Conservation (phyloP, 1,140 invertebrate species). For the Vollenhovia emeryi region DNA sequence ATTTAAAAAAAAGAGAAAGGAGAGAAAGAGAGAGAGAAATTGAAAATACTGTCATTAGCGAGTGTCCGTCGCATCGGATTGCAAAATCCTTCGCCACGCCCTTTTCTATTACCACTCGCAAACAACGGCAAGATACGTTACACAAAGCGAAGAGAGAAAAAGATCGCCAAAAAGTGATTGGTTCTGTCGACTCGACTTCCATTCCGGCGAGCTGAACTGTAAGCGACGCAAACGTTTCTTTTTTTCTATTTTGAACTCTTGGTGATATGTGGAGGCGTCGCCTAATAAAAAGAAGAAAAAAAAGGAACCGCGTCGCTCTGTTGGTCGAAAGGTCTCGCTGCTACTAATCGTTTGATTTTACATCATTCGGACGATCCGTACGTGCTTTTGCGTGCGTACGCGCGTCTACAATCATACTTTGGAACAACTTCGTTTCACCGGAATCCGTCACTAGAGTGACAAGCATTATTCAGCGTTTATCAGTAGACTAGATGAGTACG, state of each 20-base stretch:
- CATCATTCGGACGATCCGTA: slow-evolving; percentile 12
- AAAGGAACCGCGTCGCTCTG: slow-evolving; percentile 63
- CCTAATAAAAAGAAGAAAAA: slow-evolving; percentile 44
- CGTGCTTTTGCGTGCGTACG: neutral
- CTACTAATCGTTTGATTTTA: slow-evolving; percentile 41
- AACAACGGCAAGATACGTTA: slow-evolving; percentile 9
- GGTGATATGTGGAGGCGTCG: slow-evolving; percentile 75
- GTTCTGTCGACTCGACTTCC: slow-evolving; percentile 7
- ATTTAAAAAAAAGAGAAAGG: slow-evolving; percentile 3
- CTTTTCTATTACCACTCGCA: neutral
- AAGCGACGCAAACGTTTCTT: slow-evolving; percentile 44
- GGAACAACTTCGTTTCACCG: slow-evolving; percentile 1
- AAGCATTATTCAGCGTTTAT: neutral
- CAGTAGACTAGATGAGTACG: slow-evolving; percentile 13
- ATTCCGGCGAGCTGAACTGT: slow-evolving; percentile 49
- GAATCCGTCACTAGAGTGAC: neutral
- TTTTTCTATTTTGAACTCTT: slow-evolving; percentile 62
- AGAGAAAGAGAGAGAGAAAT: slow-evolving; percentile 3
- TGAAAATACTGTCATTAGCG: slow-evolving; percentile 64
- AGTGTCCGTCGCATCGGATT: neutral
- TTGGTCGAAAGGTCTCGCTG: slow-evolving; percentile 72
- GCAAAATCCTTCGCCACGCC: neutral
- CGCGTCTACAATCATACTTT: slow-evolving; percentile 25
- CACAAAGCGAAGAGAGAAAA: slow-evolving; percentile 57
- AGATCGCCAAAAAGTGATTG: slow-evolving; percentile 15